Percentiles rank a stretch among this genome's conserved stretches.
Evolutionary conservation across 1,140 invertebrate genomes (phyloP).

Genomic region (Eufriesea mexicana): DNA sequence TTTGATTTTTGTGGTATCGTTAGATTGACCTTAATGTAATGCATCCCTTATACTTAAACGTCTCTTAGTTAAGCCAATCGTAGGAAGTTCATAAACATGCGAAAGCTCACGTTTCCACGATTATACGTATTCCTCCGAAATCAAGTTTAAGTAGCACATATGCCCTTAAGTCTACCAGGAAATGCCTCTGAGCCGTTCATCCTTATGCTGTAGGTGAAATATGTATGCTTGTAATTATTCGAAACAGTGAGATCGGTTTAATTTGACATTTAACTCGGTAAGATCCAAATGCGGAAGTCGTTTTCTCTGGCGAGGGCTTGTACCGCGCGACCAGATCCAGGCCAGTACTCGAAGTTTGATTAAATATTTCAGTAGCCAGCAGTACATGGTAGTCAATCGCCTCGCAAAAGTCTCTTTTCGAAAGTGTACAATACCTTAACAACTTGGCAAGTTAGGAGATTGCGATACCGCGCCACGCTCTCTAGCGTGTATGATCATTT

Average conservation of each 20-base stretch:
- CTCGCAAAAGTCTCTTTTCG: not conserved
- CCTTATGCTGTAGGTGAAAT: not conserved
- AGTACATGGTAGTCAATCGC: not conserved
- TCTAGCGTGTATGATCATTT: conserved; percentile 46
- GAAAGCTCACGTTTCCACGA: not conserved
- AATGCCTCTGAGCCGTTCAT: not conserved
- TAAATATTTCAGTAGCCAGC: not conserved
- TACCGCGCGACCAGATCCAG: too few species aligned
- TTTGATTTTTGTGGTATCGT: too few species aligned
- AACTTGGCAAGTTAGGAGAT: conserved; percentile 52
- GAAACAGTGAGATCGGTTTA: not conserved
- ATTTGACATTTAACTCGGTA: not conserved
- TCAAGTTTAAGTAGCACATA: not conserved
- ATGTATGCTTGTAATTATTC: conserved; percentile 2
- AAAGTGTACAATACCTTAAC: conserved; percentile 25
- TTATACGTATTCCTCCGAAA: not conserved
- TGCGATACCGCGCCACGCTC: conserved; percentile 16
- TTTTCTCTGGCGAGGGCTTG: too few species aligned
- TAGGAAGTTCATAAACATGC: not conserved
- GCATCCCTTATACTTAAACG: not conserved
- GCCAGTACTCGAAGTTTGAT: not conserved
- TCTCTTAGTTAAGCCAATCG: not conserved
- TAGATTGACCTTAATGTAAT: too few species aligned
- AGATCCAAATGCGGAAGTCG: not conserved
- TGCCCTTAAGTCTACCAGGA: not conserved